Base-by-base conservation (phyloP, 2,888 invertebrate species). In the Dynastes grantii region DNA sequence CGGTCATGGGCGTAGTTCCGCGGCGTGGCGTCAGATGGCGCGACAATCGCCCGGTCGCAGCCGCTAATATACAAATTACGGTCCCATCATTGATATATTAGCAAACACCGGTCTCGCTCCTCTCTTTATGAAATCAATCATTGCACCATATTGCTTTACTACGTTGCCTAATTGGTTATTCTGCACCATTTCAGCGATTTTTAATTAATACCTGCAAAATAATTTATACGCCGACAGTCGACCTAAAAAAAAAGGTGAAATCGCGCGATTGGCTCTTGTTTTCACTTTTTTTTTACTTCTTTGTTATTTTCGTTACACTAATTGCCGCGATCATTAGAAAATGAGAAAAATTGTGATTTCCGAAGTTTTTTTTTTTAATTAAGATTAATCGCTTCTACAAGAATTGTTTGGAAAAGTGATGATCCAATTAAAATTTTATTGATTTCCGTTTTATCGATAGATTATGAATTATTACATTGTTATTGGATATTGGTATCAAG, bases 61-160 rank as follows among this genome's bases (percentile, higher is more conserved):
- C 82, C 82, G 82, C 83, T 83, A 83, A 83, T 83, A 83, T 83
- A 83, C 83, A 82, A 83, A 83, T 83, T 83, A 83, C 83, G 82
- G 83, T 82, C 82, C 80, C 82, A 83, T 83, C 82, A 81, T 82
- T 83, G 82, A 83, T 82, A 83, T 82, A 82, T 82, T 82, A 82
- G 82, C 82, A 81, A 81, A 81, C 81, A 81, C 80, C 80, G 78
- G 76, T 68, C 68, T 27, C 53, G 78, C 79, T 73, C 80, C 77
- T 79, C 81, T 80, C 81, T 81, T 81, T 81, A 80, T 81, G 79
- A 81, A 82, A 82, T 82, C 82, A 82, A 81, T 82, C 82, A 82
- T 81, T 77, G 81, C 82, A 79, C 82, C 81, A 83, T 81, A 81
- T 82, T 83, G 81, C 81, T 76, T 64, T 79, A 82, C 81, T 80